Conservation (phyloP, 1,140 invertebrate species). For the Sarcophaga bullata region DNA sequence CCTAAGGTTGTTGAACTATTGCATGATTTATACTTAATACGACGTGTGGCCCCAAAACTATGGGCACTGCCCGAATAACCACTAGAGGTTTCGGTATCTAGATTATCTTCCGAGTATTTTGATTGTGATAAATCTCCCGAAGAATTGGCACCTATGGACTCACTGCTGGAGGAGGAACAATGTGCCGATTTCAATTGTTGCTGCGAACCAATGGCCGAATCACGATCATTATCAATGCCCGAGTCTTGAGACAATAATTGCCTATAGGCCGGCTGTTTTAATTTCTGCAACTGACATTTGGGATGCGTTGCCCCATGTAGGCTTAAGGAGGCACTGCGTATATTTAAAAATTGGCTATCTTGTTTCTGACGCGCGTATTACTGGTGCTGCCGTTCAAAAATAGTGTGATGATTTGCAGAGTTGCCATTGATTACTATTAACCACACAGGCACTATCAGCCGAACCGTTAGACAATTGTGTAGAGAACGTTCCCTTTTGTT, state of each 20-base stretch:
- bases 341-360: conserved; percentile 42
- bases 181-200: conserved; percentile 43
- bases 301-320: conserved; percentile 56
- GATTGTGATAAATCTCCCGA: conserved; percentile 42
- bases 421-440: conserved; percentile 37
- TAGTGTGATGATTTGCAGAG: background rate
- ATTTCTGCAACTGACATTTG: conserved; percentile 52
- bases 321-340: conserved; percentile 59
- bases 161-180: conserved; percentile 53
- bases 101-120: conserved; percentile 41
- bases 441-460: conserved; percentile 59
- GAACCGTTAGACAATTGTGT: conserved; percentile 62
- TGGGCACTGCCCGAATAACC: conserved; percentile 29
- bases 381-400: background rate
- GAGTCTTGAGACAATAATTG: conserved; percentile 60
- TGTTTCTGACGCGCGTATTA: background rate
- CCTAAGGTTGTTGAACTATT: conserved; percentile 59
- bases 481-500: conserved; percentile 52
- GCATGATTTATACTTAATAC: conserved; percentile 56
- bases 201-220: conserved; percentile 41
- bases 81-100: conserved; percentile 15
- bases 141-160: conserved; percentile 54
- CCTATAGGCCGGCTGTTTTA: conserved; percentile 41
- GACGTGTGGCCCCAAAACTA: conserved; percentile 48
- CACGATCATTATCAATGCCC: conserved; percentile 51